phyloP scores from a whole-genome alignment of 1,140 invertebrate genomes.

The Metaphire vulgaris region DNA sequence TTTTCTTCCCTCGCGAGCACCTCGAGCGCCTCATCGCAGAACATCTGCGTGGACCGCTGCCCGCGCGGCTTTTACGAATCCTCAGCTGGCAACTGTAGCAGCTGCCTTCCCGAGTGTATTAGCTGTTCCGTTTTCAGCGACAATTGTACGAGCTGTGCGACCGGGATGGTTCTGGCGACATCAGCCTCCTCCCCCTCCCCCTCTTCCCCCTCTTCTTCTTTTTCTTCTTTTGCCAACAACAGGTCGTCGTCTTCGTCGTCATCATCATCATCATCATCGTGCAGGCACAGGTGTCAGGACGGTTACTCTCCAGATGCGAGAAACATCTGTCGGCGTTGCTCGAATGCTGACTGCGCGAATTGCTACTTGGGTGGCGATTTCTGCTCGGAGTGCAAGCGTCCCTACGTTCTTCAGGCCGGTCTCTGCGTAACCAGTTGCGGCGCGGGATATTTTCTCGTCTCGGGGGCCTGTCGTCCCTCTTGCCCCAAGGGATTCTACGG shows the following conservation, averaged over 20 bases:
- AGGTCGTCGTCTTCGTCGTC: no score
- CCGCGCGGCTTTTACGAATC: background rate
- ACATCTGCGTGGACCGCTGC: background rate
- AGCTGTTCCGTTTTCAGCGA: background rate
- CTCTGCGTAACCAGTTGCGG: background rate
- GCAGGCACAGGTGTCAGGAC: background rate
- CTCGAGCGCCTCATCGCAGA: background rate
- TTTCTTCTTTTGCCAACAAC: no score
- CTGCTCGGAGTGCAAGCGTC: background rate
- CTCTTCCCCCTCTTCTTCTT: no score
- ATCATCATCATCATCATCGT: no score
- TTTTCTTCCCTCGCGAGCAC: no score
- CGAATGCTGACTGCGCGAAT: background rate
- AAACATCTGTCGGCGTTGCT: background rate
- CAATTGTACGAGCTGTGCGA: background rate
- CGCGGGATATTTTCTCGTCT: background rate
- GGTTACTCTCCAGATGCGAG: background rate
- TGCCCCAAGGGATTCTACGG: background rate
- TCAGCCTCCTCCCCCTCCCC: no score
- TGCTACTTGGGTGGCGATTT: background rate
- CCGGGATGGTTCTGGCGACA: background rate
- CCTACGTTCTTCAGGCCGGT: background rate
- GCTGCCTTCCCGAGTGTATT: background rate
- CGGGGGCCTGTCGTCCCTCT: background rate
- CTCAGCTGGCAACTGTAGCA: background rate